Percentiles rank a stretch among this genome's conserved stretches.
phyloP scores from a whole-genome alignment of 2,888 invertebrate genomes.

The Abscondita cerata region DNA sequence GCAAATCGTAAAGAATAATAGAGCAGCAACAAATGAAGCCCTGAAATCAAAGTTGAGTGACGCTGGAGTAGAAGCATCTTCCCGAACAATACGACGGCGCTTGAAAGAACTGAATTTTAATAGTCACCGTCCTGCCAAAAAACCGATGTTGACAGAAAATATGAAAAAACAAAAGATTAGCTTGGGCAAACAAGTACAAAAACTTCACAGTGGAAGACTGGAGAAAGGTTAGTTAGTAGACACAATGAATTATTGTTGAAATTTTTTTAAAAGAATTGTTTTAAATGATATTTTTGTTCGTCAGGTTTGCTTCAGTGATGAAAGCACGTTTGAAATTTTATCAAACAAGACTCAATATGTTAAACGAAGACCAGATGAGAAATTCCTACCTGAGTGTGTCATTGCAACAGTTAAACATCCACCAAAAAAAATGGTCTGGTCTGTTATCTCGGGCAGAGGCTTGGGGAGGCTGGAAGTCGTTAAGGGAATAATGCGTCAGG shows the following conservation, averaged over 20 bases:
- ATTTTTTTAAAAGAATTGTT: too few relatives aligned
- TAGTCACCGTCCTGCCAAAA: neutral
- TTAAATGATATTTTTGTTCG: too few relatives aligned
- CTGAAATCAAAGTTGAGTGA: too few relatives aligned
- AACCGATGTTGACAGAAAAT: neutral
- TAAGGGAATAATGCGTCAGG: too few relatives aligned
- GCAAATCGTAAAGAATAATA: too few relatives aligned
- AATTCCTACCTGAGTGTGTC: neutral
- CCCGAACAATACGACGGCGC: too few relatives aligned
- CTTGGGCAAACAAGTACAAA: neutral
- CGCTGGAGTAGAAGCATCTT: too few relatives aligned
- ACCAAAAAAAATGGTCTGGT: neutral
- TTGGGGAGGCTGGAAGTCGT: too few relatives aligned
- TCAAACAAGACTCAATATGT: neutral
- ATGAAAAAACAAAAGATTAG: neutral
- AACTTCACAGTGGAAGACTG: neutral
- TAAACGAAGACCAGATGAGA: neutral
- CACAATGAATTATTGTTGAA: neutral
- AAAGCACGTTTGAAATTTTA: neutral
- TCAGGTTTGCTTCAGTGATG: neutral
- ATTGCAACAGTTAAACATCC: neutral
- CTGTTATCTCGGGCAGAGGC: neutral
- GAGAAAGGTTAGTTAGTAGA: neutral
- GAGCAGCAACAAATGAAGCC: too few relatives aligned
- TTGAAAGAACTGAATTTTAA: too few relatives aligned